Evolutionary conservation across 2,888 invertebrate species (phyloP).

Genomic region (Thecophora atra): DNA sequence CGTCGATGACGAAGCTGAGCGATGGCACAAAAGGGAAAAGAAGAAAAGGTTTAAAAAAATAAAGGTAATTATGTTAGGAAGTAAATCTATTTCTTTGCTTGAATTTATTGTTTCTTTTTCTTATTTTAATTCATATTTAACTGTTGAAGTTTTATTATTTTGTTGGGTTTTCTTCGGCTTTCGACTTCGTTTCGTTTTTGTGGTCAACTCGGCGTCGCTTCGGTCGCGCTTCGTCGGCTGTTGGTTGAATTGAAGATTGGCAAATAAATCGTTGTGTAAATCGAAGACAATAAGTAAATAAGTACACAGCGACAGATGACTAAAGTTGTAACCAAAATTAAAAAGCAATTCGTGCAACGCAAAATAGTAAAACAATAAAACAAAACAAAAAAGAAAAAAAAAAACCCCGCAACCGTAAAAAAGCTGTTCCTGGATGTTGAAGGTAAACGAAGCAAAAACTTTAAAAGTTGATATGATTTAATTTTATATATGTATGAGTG

Average conservation of each 20-base stretch:
- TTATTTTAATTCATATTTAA: no score
- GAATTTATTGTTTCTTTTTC: no score
- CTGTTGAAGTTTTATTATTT: no score
- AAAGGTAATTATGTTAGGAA: no score
- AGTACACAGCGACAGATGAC: no score
- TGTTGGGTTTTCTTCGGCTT: neutral
- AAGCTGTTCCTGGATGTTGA: neutral
- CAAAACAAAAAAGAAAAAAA: no score
- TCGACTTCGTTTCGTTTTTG: neutral
- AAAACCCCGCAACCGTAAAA: slow-evolving; percentile 23
- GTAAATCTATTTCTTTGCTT: no score
- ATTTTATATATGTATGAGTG: neutral
- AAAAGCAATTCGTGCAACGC: slow-evolving; percentile 27
- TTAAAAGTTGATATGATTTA: neutral
- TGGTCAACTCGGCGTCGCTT: slow-evolving; percentile 13
- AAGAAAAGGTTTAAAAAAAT: no score
- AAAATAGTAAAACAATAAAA: neutral
- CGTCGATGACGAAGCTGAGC: no score
- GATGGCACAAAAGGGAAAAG: no score
- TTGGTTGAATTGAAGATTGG: neutral
- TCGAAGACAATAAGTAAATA: no score
- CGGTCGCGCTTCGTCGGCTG: slow-evolving; percentile 17
- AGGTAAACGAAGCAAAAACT: neutral
- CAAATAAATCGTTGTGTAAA: neutral
- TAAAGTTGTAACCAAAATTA: neutral